Percentiles rank a stretch among this genome's conserved stretches.
Evolutionary conservation across 2,797 vertebrate species (phyloP).

Genomic region (Pangasius larnaudii): DNA sequence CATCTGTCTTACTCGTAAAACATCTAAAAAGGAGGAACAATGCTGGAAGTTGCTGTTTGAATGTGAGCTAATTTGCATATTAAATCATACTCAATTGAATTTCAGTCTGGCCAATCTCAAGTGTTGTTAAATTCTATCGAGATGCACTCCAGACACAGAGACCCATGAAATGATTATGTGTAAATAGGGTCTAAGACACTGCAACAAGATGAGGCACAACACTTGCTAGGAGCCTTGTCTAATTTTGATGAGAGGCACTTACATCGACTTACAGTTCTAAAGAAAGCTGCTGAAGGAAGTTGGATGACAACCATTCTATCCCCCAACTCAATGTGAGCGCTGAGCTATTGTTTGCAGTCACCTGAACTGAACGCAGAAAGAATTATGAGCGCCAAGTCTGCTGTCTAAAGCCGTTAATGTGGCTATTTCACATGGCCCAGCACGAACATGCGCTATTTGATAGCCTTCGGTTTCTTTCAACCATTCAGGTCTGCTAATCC

Average conservation of each 20-base stretch:
- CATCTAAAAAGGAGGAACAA: not conserved
- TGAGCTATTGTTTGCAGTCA: conserved; percentile 48
- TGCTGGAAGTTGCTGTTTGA: not conserved
- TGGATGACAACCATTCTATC: conserved; percentile 49
- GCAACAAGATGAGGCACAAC: conserved; percentile 5
- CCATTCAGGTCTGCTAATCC: conserved; percentile 71
- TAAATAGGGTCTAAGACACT: not conserved
- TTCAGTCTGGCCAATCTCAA: not conserved
- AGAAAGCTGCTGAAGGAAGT: conserved; percentile 36
- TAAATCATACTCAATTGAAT: not conserved
- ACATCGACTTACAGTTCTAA: conserved; percentile 29
- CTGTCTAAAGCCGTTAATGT: conserved; percentile 67
- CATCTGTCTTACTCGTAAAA: not conserved
- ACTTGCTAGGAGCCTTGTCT: conserved; percentile 23
- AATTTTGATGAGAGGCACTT: conserved; percentile 42
- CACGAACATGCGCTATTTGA: conserved; percentile 80
- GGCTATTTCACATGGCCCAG: conserved; percentile 73
- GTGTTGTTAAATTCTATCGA: not conserved
- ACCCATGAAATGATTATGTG: not conserved
- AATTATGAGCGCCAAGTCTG: conserved; percentile 57
- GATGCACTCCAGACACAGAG: not conserved
- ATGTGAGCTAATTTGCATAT: not conserved
- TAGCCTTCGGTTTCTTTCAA: conserved; percentile 73
- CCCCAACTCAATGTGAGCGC: conserved; percentile 20
- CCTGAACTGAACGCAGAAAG: conserved; percentile 46